Conservation (phyloP, 2,888 invertebrate species). For the Eristalis arbustorum region DNA sequence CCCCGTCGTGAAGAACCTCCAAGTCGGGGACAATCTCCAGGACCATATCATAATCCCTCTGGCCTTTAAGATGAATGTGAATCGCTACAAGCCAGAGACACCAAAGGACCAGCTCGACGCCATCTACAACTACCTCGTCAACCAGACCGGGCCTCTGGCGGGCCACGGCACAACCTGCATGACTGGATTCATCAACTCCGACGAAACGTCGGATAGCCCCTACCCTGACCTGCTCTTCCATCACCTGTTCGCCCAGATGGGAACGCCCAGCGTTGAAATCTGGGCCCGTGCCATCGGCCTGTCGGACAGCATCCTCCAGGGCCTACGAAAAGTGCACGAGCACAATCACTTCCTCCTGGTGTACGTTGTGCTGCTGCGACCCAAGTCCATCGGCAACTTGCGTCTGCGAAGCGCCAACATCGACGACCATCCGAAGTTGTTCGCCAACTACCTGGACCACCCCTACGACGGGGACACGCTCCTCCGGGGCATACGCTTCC, state of each 20-base stretch:
- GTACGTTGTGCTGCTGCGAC: constrained; percentile 80
- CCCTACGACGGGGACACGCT: constrained; percentile 81
- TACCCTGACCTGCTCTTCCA: constrained; percentile 81
- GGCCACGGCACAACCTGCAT: constrained; percentile 77
- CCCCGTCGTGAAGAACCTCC: constrained; percentile 70
- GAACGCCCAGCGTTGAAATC: neutral
- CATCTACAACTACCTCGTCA: constrained; percentile 78
- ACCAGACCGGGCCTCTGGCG: constrained; percentile 56
- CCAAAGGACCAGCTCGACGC: constrained; percentile 53
- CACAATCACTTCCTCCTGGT: constrained; percentile 77
- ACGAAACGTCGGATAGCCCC: constrained; percentile 75
- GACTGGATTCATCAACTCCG: constrained; percentile 82
- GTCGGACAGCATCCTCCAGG: constrained; percentile 17
- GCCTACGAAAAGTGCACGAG: constrained; percentile 57
- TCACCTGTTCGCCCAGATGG: constrained; percentile 75
- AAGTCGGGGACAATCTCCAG: constrained; percentile 87
- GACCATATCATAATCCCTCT: constrained; percentile 85
- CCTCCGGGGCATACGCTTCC: constrained; percentile 79
- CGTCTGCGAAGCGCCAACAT: constrained; percentile 82
- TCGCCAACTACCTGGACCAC: constrained; percentile 84
- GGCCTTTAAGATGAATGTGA: constrained; percentile 76
- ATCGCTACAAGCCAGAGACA: constrained; percentile 27
- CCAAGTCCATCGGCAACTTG: constrained; percentile 82
- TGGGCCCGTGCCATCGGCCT: neutral
- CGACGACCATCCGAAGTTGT: constrained; percentile 82